Percentiles rank a stretch among this genome's conserved stretches.
phyloP scores from a whole-genome alignment of 2,888 invertebrate species.

The Stenichneumon culpator region DNA sequence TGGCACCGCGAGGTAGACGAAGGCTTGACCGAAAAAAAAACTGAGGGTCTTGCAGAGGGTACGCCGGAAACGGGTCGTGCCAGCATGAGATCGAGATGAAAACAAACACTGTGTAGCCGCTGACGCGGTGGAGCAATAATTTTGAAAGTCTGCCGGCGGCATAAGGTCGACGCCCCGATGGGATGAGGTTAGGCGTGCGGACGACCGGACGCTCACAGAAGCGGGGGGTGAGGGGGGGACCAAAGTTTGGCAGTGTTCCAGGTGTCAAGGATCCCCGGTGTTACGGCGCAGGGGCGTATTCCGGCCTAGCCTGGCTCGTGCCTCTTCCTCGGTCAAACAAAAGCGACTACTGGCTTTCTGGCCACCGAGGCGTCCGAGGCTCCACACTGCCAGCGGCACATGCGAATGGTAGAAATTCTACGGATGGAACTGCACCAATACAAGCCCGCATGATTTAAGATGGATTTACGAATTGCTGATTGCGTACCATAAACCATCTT shows the following conservation, averaged over 20 bases:
- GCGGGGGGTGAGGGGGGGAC: slow-evolving; percentile 49
- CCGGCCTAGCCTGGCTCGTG: slow-evolving; percentile 67
- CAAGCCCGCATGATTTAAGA: slow-evolving; percentile 61
- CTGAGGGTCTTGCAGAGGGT: background rate
- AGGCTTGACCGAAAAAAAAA: slow-evolving; percentile 24
- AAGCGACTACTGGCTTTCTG: slow-evolving; percentile 59
- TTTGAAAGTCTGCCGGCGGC: slow-evolving; percentile 82
- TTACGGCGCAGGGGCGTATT: slow-evolving; percentile 75
- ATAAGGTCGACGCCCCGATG: slow-evolving; percentile 80
- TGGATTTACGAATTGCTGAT: slow-evolving; percentile 64
- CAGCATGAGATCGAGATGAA: slow-evolving; percentile 72
- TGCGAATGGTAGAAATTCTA: background rate
- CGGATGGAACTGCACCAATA: slow-evolving; percentile 10
- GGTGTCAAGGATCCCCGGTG: slow-evolving; percentile 81
- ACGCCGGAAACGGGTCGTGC: slow-evolving; percentile 41
- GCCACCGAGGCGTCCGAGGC: slow-evolving; percentile 62
- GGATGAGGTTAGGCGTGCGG: slow-evolving; percentile 37
- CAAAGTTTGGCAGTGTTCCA: slow-evolving; percentile 82
- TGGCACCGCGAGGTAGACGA: background rate
- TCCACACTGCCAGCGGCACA: slow-evolving; percentile 42
- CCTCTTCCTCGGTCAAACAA: slow-evolving; percentile 72
- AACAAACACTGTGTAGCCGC: slow-evolving; percentile 81
- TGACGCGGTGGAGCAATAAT: slow-evolving; percentile 82
- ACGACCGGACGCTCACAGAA: slow-evolving; percentile 20
- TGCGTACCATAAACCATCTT: slow-evolving; percentile 62